Evolutionary conservation across 2,888 invertebrate genomes (phyloP).

Genomic region (Callyntrura sp.): DNA sequence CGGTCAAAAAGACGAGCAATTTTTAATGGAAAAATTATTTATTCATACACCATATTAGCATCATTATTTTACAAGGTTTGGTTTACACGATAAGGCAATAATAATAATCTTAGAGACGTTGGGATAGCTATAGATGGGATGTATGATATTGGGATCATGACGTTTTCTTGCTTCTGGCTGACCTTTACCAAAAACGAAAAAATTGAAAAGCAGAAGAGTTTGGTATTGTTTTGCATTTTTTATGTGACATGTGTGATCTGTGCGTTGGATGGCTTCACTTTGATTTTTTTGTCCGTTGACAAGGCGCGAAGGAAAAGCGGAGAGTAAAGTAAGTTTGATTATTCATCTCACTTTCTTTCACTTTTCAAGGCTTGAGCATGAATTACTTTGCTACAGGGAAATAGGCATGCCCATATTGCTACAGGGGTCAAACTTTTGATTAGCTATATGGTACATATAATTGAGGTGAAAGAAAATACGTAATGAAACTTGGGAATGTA

Average conservation of each 20-base stretch:
- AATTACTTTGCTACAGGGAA: constrained; percentile 16
- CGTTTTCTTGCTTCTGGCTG: constrained; percentile 56
- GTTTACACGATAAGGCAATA: constrained; percentile 47
- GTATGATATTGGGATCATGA: constrained; percentile 30
- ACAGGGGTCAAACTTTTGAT: constrained; percentile 67
- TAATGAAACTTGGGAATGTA: constrained; percentile 44
- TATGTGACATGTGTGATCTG: constrained; percentile 27
- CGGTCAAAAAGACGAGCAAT: background rate
- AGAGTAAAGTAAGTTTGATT: constrained; percentile 44
- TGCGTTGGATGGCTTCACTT: constrained; percentile 18
- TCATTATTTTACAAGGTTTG: constrained; percentile 39
- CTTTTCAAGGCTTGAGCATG: background rate
- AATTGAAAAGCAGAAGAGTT: constrained; percentile 6
- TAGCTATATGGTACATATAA: constrained; percentile 30
- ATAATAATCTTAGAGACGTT: background rate
- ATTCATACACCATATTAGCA: too few relatives aligned
- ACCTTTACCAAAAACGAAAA: constrained; percentile 51
- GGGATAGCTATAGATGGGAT: background rate
- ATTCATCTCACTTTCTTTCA: constrained; percentile 61
- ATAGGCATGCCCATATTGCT: constrained; percentile 8
- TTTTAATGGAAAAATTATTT: constrained; percentile 54
- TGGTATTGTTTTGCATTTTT: constrained; percentile 10
- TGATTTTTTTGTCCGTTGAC: constrained; percentile 55
- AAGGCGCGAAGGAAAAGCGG: constrained; percentile 6
- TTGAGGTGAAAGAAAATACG: constrained; percentile 40